Conservation (phyloP, 1,140 invertebrate genomes). For the Halotydeus destructor region DNA sequence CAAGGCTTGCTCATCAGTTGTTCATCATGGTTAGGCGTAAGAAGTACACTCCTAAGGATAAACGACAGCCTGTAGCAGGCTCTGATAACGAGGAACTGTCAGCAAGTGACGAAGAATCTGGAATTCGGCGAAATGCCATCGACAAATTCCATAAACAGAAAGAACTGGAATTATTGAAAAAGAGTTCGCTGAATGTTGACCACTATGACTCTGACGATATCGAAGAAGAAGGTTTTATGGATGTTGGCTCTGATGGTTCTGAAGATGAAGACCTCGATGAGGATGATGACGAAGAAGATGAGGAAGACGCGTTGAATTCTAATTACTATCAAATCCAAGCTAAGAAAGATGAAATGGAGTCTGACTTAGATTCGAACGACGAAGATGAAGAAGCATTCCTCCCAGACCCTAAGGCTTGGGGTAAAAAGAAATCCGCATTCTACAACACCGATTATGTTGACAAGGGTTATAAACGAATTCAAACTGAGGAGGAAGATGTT, state of each 20-base stretch:
- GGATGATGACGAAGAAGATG: constrained; percentile 5
- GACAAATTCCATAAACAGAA: neutral
- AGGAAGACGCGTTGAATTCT: constrained; percentile 3
- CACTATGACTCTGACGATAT: neutral
- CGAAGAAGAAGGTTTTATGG: neutral
- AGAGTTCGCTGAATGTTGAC: neutral
- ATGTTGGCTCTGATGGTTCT: constrained; percentile 2
- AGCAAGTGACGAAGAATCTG: neutral
- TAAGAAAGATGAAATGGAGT: too few species aligned
- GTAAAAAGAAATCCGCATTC: constrained; percentile 48
- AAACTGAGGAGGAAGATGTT: constrained; percentile 20
- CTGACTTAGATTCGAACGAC: too few species aligned
- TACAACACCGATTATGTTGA: constrained; percentile 73
- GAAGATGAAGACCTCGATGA: constrained; percentile 4
- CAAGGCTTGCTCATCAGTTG: too few species aligned
- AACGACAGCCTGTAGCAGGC: too few species aligned
- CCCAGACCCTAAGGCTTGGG: constrained; percentile 63
- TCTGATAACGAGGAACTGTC: neutral
- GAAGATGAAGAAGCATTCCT: too few species aligned
- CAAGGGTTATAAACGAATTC: constrained; percentile 45
- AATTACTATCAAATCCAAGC: too few species aligned
- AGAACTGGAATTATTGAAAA: neutral
- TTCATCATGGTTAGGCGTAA: too few species aligned
- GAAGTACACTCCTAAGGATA: too few species aligned
- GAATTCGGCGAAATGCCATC: neutral